phyloP scores from a whole-genome alignment of 1,140 invertebrate genomes.

The Ceratina australensis region DNA sequence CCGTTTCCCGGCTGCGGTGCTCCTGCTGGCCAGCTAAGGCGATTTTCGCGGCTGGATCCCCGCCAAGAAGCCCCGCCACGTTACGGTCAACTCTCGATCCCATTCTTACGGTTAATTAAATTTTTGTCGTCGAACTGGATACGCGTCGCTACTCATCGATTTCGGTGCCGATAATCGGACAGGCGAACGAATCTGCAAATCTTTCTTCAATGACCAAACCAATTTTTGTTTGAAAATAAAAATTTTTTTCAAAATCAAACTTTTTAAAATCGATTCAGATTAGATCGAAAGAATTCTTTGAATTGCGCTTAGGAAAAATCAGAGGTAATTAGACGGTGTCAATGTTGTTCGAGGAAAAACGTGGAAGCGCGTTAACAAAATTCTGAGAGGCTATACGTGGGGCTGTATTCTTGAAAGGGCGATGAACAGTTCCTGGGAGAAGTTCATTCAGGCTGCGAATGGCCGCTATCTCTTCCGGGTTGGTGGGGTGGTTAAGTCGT shows the following conservation, averaged over 20 bases:
- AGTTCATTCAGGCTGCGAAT: constrained; percentile 60
- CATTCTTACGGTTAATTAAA: constrained; percentile 51
- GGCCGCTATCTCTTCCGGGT: constrained; percentile 59
- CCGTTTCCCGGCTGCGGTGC: constrained; percentile 10
- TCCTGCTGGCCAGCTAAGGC: constrained; percentile 38
- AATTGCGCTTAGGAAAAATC: too few species aligned
- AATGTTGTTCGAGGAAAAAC: too few species aligned
- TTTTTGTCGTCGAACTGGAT: constrained; percentile 25
- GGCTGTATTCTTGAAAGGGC: constrained; percentile 27
- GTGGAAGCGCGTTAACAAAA: too few species aligned
- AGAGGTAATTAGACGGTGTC: too few species aligned
- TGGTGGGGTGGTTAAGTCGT: constrained; percentile 56
- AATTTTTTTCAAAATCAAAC: too few species aligned
- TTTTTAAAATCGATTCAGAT: too few species aligned
- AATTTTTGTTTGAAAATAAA: too few species aligned
- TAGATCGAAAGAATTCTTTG: too few species aligned
- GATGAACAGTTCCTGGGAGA: constrained; percentile 44
- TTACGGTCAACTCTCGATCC: constrained; percentile 37
- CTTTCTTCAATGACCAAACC: too few species aligned
- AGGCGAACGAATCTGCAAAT: too few species aligned
- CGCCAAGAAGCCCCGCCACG: constrained; percentile 37
- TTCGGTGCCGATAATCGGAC: neutral
- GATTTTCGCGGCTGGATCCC: constrained; percentile 51
- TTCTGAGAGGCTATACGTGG: neutral
- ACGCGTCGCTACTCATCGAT: neutral